Conservation (phyloP, 1,140 invertebrate genomes). For the Dolichoris vasculosae region DNA sequence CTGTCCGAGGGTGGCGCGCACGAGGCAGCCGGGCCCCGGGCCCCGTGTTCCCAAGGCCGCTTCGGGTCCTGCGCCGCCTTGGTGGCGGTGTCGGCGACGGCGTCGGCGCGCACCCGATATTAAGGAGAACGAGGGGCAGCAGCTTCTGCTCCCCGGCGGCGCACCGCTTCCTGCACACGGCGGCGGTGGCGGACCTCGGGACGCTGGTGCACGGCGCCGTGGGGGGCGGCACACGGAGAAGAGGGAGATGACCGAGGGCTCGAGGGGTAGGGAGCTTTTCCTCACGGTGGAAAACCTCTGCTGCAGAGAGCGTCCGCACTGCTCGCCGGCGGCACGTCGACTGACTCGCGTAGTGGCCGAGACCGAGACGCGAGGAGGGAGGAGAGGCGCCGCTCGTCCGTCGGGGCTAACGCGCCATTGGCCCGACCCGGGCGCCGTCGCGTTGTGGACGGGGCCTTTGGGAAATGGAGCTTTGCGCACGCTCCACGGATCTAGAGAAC, state of each 20-base stretch:
- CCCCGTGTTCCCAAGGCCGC: not conserved
- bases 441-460: not conserved
- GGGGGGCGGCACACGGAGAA: not conserved
- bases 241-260: not conserved
- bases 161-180: not conserved
- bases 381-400: constrained; percentile 49
- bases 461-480: not conserved
- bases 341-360: constrained; percentile 72
- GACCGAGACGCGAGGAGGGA: constrained; percentile 33
- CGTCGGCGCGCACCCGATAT: no score
- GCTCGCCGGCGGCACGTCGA: constrained; percentile 71
- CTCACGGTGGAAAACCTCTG: constrained; percentile 37
- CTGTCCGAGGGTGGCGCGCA: constrained; percentile 28
- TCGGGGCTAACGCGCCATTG: constrained; percentile 36
- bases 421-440: constrained; percentile 41
- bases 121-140: not conserved
- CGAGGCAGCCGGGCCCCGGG: not conserved
- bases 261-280: not conserved
- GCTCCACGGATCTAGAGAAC: constrained; percentile 18
- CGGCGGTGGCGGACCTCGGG: not conserved
- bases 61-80: no score
- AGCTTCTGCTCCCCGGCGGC: not conserved
- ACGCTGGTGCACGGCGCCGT: not conserved
- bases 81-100: no score
- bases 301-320: constrained; percentile 60